Evolutionary conservation across 2,113 vertebrate genomes (phyloP).

Genomic region (Anseranas semipalmata): DNA sequence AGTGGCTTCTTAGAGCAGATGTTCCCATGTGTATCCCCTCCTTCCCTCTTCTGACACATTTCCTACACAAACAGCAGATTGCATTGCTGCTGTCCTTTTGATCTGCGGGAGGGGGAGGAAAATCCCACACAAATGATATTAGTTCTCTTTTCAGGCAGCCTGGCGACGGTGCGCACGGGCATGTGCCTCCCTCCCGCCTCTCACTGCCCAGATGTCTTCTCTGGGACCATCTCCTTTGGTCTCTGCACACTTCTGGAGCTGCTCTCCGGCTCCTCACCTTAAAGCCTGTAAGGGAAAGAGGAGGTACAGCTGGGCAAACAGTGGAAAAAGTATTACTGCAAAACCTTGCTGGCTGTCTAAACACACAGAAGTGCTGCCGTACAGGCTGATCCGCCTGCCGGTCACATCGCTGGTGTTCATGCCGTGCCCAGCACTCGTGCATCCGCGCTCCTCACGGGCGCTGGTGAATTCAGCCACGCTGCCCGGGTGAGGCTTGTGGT

Average conservation of each 20-base stretch:
- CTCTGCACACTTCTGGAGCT: not conserved
- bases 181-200: conserved; percentile 32
- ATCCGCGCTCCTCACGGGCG: rapidly evolving
- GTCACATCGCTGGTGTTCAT: rapidly evolving
- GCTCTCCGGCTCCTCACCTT: not conserved
- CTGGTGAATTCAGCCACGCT: not conserved
- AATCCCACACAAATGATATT: conserved; percentile 64
- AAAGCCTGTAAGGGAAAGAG: not conserved
- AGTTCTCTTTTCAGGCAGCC: conserved; percentile 42
- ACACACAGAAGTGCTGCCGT: not conserved
- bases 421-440: not conserved
- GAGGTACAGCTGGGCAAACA: not conserved
- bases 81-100: conserved; percentile 72
- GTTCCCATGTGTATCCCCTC: conserved; percentile 68
- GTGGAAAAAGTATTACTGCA: not conserved
- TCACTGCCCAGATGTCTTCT: not conserved
- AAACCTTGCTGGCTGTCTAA: not conserved
- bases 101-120: conserved; percentile 64
- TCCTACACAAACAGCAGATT: conserved; percentile 74
- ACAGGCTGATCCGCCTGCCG: not conserved
- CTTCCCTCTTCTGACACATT: conserved; percentile 72
- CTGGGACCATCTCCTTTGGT: not conserved
- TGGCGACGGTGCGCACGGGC: not conserved
- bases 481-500: not conserved
- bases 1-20: conserved; percentile 68